Evolutionary conservation across 2,113 vertebrate genomes (phyloP).

Genomic region (Felis chaus): DNA sequence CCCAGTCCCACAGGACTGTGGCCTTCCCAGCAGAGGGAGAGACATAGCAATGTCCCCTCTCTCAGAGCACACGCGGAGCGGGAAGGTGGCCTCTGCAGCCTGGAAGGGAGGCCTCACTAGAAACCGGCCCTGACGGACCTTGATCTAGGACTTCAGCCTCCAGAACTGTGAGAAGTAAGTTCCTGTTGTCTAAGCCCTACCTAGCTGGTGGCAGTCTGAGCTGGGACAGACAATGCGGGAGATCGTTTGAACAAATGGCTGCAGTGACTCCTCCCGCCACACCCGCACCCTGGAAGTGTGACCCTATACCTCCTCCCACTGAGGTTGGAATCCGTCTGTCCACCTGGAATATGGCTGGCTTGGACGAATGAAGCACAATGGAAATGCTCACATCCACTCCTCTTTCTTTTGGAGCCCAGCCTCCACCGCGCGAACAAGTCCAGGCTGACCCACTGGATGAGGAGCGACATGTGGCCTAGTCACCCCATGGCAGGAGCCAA

Average conservation of each 20-base stretch:
- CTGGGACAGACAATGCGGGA: neutral
- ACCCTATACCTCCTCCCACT: neutral
- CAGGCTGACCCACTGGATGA: neutral
- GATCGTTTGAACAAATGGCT: neutral
- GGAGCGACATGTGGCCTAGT: neutral
- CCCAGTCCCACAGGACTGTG: neutral
- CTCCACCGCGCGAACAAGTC: neutral
- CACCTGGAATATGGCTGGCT: too few species aligned
- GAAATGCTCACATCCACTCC: neutral
- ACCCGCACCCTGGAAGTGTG: neutral
- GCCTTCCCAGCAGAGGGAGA: neutral
- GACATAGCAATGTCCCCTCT: neutral
- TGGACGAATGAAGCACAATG: accelerated
- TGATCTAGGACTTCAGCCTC: neutral
- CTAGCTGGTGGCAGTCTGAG: neutral
- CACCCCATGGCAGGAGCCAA: neutral
- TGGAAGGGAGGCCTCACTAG: neutral
- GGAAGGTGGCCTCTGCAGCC: neutral
- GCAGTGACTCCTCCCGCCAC: too few species aligned
- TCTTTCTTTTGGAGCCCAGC: neutral
- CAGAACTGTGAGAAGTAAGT: neutral
- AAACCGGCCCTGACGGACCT: neutral
- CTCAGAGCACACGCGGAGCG: neutral
- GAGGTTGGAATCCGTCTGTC: neutral
- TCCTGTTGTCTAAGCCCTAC: neutral